Percentiles rank a stretch among this genome's conserved stretches.
These are phyloP conservation scores for Aphidoletes aphidimyza DNA, from an alignment of 2,888 invertebrate species.

Conservation along the genomic window DNA sequence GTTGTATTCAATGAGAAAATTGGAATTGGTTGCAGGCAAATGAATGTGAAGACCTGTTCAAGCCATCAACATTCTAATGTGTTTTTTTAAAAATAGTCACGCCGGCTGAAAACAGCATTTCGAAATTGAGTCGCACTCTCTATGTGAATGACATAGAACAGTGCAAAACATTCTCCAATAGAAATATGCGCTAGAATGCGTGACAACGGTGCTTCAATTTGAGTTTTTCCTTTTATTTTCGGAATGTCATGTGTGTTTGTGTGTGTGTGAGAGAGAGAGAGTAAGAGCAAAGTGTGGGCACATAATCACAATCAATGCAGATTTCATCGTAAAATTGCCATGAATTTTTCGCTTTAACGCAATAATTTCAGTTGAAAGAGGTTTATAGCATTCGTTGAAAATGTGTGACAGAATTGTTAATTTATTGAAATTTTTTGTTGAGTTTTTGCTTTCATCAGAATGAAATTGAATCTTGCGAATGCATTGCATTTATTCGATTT, in stretches of 20 bases:
- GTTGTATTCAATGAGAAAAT: neutral
- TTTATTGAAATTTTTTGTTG: too few species aligned
- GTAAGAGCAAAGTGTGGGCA: constrained; percentile 13
- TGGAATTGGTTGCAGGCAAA: constrained; percentile 1
- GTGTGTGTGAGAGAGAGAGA: too few species aligned
- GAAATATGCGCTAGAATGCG: constrained; percentile 24
- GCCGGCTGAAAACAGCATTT: neutral
- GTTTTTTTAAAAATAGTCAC: constrained; percentile 4
- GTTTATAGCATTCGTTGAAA: too few species aligned
- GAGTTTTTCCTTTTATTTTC: neutral
- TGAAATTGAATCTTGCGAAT: too few species aligned
- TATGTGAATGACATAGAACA: neutral
- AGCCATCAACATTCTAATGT: constrained; percentile 22
- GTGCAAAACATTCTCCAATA: neutral
- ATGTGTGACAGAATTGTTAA: too few species aligned
- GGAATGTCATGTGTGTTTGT: too few species aligned
- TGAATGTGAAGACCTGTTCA: neutral
- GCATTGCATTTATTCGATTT: too few species aligned
- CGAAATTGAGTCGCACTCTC: constrained; percentile 27
- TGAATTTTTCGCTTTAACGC: too few species aligned
- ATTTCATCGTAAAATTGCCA: too few species aligned
- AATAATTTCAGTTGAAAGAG: too few species aligned
- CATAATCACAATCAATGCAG: too few species aligned
- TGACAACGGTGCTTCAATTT: neutral
- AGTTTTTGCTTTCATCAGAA: too few species aligned